A percentile compares a stretch with the other conserved stretches of the same genome.
Conservation (phyloP, 2,888 invertebrate genomes). For the Fragum sueziense region DNA sequence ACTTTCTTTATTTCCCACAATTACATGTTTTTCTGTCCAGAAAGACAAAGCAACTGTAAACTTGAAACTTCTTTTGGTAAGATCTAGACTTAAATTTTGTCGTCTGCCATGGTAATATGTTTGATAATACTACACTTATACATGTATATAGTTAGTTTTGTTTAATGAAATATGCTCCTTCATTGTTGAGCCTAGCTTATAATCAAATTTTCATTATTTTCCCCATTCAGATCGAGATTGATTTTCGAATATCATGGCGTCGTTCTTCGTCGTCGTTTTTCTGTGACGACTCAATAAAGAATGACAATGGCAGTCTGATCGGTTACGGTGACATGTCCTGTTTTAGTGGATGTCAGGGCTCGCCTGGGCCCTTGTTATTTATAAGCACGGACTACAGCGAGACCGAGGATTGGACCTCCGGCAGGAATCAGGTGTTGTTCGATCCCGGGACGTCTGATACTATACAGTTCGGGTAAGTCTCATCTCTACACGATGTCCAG, state of each 20-base stretch:
- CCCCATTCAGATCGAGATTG: neutral
- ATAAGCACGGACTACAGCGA: neutral
- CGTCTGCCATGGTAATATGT: no score
- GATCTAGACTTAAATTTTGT: no score
- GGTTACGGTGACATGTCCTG: neutral
- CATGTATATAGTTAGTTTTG: no score
- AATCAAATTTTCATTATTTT: no score
- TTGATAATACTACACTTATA: no score
- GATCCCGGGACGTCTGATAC: neutral
- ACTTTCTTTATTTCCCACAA: no score
- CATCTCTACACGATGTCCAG: neutral
- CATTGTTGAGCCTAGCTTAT: no score
- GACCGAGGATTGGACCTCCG: slow-evolving; percentile 1
- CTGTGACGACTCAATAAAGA: neutral
- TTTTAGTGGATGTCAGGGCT: neutral
- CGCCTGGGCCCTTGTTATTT: neutral
- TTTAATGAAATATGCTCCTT: no score
- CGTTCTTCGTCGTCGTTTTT: neutral
- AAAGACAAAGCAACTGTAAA: no score
- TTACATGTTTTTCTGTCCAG: no score
- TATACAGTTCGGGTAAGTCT: slow-evolving; percentile 1
- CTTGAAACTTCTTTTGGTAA: no score
- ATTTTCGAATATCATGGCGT: neutral
- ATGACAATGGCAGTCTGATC: neutral
- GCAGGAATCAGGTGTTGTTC: neutral